A percentile compares a stretch with the other conserved stretches of the same genome.
These are phyloP conservation scores for Papilio gigon DNA, from an alignment of 2,888 invertebrate species.

Conservation along the genomic window DNA sequence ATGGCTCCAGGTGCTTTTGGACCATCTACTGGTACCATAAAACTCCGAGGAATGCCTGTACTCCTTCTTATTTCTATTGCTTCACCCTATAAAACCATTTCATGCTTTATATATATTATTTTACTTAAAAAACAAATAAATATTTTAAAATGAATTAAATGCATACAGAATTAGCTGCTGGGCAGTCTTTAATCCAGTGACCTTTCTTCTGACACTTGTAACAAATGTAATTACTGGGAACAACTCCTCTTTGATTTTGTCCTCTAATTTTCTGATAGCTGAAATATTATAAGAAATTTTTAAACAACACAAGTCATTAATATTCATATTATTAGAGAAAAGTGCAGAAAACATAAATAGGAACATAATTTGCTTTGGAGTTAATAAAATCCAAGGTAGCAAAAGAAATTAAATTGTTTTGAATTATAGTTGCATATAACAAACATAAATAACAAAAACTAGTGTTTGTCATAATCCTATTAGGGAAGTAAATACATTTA, in stretches of 20 bases:
- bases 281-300: slow-evolving; percentile 55
- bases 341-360: no score
- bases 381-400: neutral
- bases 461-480: neutral
- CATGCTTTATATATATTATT: neutral
- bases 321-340: no score
- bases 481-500: neutral
- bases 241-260: slow-evolving; percentile 93
- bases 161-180: slow-evolving; percentile 82
- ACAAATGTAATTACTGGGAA: slow-evolving; percentile 96
- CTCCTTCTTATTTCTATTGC: slow-evolving; percentile 93
- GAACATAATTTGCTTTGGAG: neutral
- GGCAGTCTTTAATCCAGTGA: slow-evolving; percentile 99
- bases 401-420: neutral
- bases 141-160: neutral
- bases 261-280: slow-evolving; percentile 95
- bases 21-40: slow-evolving; percentile 96
- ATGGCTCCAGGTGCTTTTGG: slow-evolving; percentile 94
- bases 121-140: neutral
- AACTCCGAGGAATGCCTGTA: slow-evolving; percentile 98
- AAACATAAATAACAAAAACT: neutral
- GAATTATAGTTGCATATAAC: neutral
- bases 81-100: slow-evolving; percentile 72
- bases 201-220: slow-evolving; percentile 97
- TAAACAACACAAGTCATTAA: neutral